phyloP scores from a whole-genome alignment of 1,140 invertebrate species.

The Drosophila gunungcola region DNA sequence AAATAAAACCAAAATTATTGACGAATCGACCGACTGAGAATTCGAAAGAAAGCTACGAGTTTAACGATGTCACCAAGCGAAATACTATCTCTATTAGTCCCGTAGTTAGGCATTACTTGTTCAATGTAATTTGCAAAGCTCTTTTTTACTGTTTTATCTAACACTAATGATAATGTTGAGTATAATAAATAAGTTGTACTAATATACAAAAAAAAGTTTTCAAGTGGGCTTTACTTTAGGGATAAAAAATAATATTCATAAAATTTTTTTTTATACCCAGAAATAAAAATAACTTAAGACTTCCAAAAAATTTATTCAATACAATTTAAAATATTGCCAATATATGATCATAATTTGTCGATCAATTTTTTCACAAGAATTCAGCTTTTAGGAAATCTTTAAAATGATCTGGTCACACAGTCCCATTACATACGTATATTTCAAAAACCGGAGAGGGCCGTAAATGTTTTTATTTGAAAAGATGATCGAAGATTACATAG shows the following conservation, averaged over 20 bases:
- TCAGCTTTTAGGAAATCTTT: too few species aligned
- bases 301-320: too few species aligned
- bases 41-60: neutral
- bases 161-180: conserved; percentile 12
- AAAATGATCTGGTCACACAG: too few species aligned
- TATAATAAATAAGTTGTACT: conserved; percentile 8
- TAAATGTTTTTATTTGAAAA: neutral
- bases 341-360: too few species aligned
- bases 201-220: conserved; percentile 5
- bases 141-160: conserved; percentile 2
- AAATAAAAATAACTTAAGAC: too few species aligned
- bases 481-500: neutral
- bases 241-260: too few species aligned
- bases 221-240: neutral
- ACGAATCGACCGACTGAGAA: neutral
- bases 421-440: too few species aligned
- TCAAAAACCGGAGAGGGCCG: too few species aligned
- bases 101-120: too few species aligned
- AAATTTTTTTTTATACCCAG: too few species aligned
- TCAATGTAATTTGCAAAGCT: neutral
- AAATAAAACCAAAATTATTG: conserved; percentile 12
- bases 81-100: neutral
- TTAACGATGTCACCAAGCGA: neutral
- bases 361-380: too few species aligned
- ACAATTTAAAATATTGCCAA: too few species aligned